Conservation (phyloP, 2,113 vertebrate species). For the Pituophis catenifer region DNA sequence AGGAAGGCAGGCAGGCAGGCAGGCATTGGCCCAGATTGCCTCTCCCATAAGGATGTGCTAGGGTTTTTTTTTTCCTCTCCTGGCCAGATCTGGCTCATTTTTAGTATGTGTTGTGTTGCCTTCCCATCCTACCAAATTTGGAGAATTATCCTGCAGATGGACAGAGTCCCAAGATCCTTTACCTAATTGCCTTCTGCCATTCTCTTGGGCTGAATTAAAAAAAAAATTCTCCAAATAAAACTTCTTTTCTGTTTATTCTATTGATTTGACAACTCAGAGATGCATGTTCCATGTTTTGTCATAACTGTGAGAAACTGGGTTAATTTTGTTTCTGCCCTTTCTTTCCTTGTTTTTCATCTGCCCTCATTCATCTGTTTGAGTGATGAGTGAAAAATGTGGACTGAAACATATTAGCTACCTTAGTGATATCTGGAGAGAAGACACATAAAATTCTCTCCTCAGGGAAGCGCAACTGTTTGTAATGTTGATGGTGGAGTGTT, state of each 20-base stretch:
- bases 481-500: background rate
- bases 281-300: background rate
- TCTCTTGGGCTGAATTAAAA: background rate
- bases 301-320: background rate
- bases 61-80: accelerated
- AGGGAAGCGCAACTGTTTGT: background rate
- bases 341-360: background rate
- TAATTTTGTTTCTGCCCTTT: background rate
- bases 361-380: background rate
- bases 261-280: background rate
- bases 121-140: background rate
- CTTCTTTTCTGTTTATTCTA: background rate
- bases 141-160: background rate
- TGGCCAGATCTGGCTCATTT: background rate
- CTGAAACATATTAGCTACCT: background rate
- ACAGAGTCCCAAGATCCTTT: background rate
- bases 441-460: background rate
- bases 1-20: background rate
- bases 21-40: background rate
- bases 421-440: background rate
- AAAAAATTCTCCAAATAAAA: background rate
- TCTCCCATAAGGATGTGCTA: background rate
- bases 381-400: background rate
- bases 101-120: background rate
- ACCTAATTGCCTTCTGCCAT: background rate